Conservation (phyloP, 2,797 vertebrate species). For the Falco novaeseelandiae region DNA sequence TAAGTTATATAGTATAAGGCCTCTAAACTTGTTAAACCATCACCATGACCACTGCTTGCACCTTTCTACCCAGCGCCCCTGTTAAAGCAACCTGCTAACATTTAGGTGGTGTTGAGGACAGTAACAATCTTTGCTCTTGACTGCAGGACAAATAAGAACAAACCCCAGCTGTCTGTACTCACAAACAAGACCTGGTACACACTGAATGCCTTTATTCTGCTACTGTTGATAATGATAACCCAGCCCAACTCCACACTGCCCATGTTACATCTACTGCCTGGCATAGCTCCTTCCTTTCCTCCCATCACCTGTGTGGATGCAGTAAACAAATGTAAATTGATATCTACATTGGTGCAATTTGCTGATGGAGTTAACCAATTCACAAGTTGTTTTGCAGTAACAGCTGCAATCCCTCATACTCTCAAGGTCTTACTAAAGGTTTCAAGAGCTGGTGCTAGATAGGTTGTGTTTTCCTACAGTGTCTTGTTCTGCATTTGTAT, state of each 20-base stretch:
- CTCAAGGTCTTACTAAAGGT: background rate
- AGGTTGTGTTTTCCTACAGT: background rate
- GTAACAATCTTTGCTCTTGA: background rate
- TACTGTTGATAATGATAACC: background rate
- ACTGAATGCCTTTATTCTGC: background rate
- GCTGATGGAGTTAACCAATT: background rate
- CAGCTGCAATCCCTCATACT: background rate
- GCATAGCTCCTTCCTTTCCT: background rate
- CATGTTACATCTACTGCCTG: background rate
- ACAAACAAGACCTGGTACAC: background rate
- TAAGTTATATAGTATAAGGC: background rate
- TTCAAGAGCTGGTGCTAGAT: background rate
- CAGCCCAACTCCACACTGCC: background rate
- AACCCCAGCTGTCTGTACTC: background rate
- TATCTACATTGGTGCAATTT: background rate
- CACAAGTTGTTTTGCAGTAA: background rate
- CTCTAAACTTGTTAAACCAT: background rate
- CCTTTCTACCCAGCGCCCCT: background rate
- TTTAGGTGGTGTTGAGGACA: background rate
- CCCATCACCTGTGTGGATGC: conserved; percentile 34
- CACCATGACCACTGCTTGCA: background rate
- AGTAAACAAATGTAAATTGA: conserved; percentile 24
- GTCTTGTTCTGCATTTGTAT: background rate
- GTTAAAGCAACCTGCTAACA: background rate
- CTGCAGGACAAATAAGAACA: background rate